Evolutionary conservation across 2,113 vertebrate species (phyloP), one percentile per base, ranked within the genome.

Genomic region (Pituophis catenifer): DNA sequence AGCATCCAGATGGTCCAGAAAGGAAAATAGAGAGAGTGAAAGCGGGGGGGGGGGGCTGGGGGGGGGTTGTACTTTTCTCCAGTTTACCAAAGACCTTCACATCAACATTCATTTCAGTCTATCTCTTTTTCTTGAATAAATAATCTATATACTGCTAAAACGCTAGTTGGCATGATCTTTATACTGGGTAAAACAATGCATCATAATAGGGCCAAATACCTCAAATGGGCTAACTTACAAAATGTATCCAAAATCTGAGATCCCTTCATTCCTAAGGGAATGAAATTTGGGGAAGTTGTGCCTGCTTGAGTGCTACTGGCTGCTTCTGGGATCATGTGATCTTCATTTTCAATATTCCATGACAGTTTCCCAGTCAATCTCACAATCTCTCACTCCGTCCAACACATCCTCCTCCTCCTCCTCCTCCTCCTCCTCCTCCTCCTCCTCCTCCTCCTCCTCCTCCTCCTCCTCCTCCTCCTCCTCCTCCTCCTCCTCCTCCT

Each of bases 1-100:
- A 91, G 95, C 95, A 95, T 96, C 95, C 97, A 97, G 96, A 97
- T 97, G 97, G 97, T 52, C 90, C 75, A 93, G 70, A 85, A 19
- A 89, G 88, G 81, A 8, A 86, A 13, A 59, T 8, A 59, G 54
- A 48, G 33, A 85, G 38, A 89, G 88, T 58, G 11, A 86, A 7
- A 38, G 55, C 57, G 1, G 10, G 54, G 58, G 24, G 38, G 38
- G 38, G 2, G 38, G 38, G 38, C 38, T 38, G 0, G 52, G n/a
- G 44, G 44, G 53, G 29, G n/a, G 58, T 92, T 94, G 75, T 87
- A 85, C 33, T 95, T 96, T 93, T 93, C 33, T 96, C 5, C 90
- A 65, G 90, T 94, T 96, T 89, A 8, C 88, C 91, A 88, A 92
- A 86, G 94, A 52, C 94, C 95, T 95, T 97, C 95, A 65, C 91